Percentiles rank a stretch among this genome's conserved stretches.
These are phyloP conservation scores for Mantis religiosa DNA, from an alignment of 2,888 invertebrate species.

Conservation along the genomic window DNA sequence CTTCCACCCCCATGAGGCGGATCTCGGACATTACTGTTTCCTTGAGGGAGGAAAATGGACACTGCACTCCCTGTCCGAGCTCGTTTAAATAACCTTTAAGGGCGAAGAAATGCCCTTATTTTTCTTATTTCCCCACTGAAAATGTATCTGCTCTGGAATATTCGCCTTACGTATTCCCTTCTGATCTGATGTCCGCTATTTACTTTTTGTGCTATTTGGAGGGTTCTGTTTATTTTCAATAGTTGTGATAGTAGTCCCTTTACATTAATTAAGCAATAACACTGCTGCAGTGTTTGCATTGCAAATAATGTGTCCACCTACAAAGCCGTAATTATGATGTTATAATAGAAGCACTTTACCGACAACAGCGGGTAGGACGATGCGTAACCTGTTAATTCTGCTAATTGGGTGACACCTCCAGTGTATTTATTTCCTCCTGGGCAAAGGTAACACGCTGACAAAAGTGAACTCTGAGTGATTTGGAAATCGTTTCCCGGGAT, in stretches of 20 bases:
- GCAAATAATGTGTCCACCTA: background rate
- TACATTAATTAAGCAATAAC: background rate
- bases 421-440: background rate
- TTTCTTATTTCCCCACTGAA: background rate
- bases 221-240: background rate
- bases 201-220: background rate
- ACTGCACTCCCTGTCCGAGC: background rate
- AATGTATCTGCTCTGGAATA: background rate
- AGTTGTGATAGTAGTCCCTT: background rate
- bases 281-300: background rate
- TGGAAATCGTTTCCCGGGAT: background rate
- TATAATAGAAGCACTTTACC: background rate
- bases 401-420: background rate
- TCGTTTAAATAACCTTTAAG: slow-evolving; percentile 17
- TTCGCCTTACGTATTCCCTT: background rate
- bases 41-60: slow-evolving; percentile 11
- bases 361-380: background rate
- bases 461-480: background rate
- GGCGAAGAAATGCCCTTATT: background rate
- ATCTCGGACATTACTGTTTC: slow-evolving; percentile 14
- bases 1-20: background rate
- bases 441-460: background rate
- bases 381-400: background rate
- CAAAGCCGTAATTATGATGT: background rate
- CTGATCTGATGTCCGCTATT: background rate